These are phyloP conservation scores for Protonemura montana DNA, from an alignment of 2,888 invertebrate genomes.

Conservation along the genomic window DNA sequence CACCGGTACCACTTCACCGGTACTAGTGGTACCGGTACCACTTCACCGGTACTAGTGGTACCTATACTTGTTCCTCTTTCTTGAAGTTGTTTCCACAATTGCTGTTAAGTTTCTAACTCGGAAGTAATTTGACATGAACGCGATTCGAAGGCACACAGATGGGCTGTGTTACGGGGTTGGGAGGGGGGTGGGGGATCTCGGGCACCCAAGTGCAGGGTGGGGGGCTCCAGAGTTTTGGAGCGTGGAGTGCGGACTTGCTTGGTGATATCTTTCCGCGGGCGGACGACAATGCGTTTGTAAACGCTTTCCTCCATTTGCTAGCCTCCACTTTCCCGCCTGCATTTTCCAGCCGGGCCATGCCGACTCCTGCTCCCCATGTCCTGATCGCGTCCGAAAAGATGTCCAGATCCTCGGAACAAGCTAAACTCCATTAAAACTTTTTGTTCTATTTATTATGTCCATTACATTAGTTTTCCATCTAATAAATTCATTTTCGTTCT, in stretches of 20 bases:
- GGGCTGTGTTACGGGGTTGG: too few species aligned
- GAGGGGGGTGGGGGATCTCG: too few species aligned
- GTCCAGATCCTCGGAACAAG: slow-evolving; percentile 15
- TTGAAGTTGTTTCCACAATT: too few species aligned
- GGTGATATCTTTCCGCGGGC: neutral
- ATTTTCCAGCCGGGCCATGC: neutral
- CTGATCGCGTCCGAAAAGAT: neutral
- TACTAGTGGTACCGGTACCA: too few species aligned
- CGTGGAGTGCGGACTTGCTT: neutral
- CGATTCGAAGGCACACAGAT: too few species aligned
- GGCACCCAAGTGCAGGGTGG: too few species aligned
- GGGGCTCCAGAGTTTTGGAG: too few species aligned
- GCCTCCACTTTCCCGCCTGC: neutral
- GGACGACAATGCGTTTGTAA: neutral
- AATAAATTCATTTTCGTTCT: slow-evolving; percentile 38
- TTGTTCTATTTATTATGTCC: slow-evolving; percentile 41
- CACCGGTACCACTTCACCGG: too few species aligned
- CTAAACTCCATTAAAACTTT: slow-evolving; percentile 42
- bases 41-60: too few species aligned
- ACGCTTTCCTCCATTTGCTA: neutral
- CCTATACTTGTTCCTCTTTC: too few species aligned
- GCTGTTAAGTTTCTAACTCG: too few species aligned
- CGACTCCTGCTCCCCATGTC: neutral
- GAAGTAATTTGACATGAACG: too few species aligned
- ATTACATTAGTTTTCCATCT: slow-evolving; percentile 38